These are phyloP conservation scores for Agrotis clavis DNA, from an alignment of 2,888 invertebrate genomes.

Conservation along the genomic window DNA sequence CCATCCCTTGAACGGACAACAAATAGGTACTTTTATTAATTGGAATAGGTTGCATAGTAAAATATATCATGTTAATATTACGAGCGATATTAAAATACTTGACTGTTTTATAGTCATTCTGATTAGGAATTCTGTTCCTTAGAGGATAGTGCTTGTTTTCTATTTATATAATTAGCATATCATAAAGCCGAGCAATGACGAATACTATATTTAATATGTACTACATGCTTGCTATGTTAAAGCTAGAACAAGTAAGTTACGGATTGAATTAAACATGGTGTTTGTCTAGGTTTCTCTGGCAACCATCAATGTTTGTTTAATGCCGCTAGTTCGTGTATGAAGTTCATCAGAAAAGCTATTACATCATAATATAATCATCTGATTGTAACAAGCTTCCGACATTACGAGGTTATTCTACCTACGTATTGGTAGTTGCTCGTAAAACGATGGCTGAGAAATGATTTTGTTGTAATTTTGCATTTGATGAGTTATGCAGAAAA, in stretches of 20 bases:
- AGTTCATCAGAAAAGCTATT: slow-evolving; percentile 41
- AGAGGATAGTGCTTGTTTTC: slow-evolving; percentile 6
- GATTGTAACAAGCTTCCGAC: slow-evolving; percentile 33
- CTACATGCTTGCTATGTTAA: not conserved
- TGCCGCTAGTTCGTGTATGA: slow-evolving; percentile 3
- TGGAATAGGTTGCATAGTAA: slow-evolving; percentile 72
- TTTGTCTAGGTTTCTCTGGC: not conserved
- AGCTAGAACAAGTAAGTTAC: not conserved
- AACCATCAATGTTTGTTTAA: slow-evolving; percentile 10
- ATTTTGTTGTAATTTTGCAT: not conserved
- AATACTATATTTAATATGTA: slow-evolving; percentile 7
- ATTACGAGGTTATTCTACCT: not conserved
- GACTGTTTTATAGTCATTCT: slow-evolving; percentile 40
- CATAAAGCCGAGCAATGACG: not conserved
- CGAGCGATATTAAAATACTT: slow-evolving; percentile 71
- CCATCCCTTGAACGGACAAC: slow-evolving; percentile 76
- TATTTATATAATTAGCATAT: slow-evolving; percentile 11
- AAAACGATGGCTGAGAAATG: not conserved
- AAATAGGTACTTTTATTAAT: slow-evolving; percentile 73
- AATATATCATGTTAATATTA: slow-evolving; percentile 74
- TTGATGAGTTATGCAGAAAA: not conserved
- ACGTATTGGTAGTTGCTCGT: not conserved
- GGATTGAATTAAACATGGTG: not conserved
- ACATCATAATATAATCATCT: slow-evolving; percentile 36
- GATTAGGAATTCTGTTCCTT: slow-evolving; percentile 32